Base-by-base conservation (phyloP, 2,888 invertebrate genomes). In the Orthonychiurus folsomi region DNA sequence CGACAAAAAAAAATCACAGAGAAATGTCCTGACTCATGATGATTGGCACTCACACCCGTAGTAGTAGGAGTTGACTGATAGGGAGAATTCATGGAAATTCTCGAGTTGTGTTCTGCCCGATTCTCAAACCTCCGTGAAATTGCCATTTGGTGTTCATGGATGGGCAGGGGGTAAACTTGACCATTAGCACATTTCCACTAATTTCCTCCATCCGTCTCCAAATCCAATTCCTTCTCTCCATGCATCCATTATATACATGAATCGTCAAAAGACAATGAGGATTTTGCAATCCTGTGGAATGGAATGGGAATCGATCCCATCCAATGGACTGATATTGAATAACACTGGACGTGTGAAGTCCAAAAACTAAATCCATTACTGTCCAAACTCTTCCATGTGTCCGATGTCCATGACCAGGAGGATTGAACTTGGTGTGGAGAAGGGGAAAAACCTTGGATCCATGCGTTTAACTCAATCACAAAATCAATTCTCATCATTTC, bases 81-180 rank as follows among this genome's bases (percentile, higher is more conserved):
- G n/a, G n/a, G n/a, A n/a, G 63, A 56, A 67, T 67, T 67, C 64
- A 67, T 59, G 63, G 65, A 65, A 67, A 65, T 67, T n/a, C n/a
- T n/a, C 65, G 65, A 67, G 63, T 15, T 61, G 60, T 61, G 63
- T 67, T 67, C 63, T 61, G 59, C 53, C 55, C 60, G 55, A 60
- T 56, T 58, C 63, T 15, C 37, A 37, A 37, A 37, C 37, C 37
- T 9, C 65, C 67, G 67, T 67, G 67, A 67, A 67, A 67, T 67
- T 67, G 67, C 67, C 60, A 67, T 60, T 62, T n/a, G n/a, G n/a
- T n/a, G n/a, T n/a, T n/a, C n/a, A n/a, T n/a, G n/a, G n/a, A n/a
- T n/a, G n/a, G n/a, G n/a, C 63, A 61, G 50, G 50, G 53, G 28
- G 63, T 65, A 67, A 67, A 67, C 67, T 67, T 67, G 67, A 65